Evolutionary conservation across 2,797 vertebrate species (phyloP).

Genomic region (Botia almorhae): DNA sequence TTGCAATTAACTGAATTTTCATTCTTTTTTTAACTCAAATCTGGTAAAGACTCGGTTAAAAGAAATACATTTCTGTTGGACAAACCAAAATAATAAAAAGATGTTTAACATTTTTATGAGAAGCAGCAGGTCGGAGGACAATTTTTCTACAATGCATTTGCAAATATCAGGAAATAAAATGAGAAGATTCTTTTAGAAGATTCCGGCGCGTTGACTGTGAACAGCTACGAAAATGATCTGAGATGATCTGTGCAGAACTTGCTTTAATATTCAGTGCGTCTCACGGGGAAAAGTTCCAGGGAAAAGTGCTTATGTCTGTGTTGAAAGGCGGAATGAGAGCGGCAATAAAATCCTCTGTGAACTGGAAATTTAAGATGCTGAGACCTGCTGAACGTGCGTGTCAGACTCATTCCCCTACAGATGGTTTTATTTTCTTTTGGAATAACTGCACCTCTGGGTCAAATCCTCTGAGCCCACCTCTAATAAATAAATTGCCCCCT

Average conservation of each 20-base stretch:
- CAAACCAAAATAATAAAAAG: too few species aligned
- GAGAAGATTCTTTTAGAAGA: too few species aligned
- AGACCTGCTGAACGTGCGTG: conserved; percentile 49
- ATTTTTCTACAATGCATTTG: too few species aligned
- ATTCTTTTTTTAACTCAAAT: too few species aligned
- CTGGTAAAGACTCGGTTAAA: too few species aligned
- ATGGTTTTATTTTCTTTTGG: conserved; percentile 62
- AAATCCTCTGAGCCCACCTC: conserved; percentile 51
- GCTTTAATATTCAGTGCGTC: conserved; percentile 8
- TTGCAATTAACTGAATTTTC: too few species aligned
- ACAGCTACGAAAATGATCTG: not conserved
- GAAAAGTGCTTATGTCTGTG: conserved; percentile 30
- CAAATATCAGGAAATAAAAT: too few species aligned
- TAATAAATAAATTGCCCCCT: conserved; percentile 63
- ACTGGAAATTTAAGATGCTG: conserved; percentile 49
- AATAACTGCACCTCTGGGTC: conserved; percentile 58
- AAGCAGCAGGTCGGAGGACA: too few species aligned
- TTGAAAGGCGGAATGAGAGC: conserved; percentile 35
- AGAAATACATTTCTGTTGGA: too few species aligned
- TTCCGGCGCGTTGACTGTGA: too few species aligned
- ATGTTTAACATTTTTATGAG: too few species aligned
- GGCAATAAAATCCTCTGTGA: conserved; percentile 29
- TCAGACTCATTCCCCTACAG: conserved; percentile 54
- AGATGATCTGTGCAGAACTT: not conserved
- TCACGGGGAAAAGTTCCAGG: conserved; percentile 37